Base-by-base conservation (phyloP, 2,113 vertebrate species). In the Erythrolamprus reginae region DNA sequence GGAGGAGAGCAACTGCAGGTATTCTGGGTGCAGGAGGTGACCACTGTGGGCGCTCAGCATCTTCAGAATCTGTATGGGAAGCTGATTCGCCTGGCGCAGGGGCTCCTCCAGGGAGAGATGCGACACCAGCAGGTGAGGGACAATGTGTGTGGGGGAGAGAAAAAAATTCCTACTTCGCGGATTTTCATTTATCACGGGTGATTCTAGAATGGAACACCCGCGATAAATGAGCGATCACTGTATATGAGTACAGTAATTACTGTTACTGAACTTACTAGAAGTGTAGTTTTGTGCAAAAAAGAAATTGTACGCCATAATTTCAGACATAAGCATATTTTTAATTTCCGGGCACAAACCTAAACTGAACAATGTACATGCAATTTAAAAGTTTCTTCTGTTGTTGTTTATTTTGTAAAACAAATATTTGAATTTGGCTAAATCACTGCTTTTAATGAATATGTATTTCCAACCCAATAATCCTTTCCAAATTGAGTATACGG, bases 261-360 rank as follows among this genome's bases (percentile, higher is more conserved):
- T 82, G 48, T n/a, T 84, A n/a, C 10, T 85, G 23, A 65, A 38
- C 6, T 42, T n/a, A 56, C 88, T 42, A 93, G 24, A 38, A 84
- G 2, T 51, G 38, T 77, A 33, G 21, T 65, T 10, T 70, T 53
- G 8, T 47, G 4, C 33, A 47, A 84, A 42, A 42, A 77, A 56
- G 12, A 15, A 65, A 92, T 51, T 47, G 42, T 47, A 52, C 19
- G 56, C 33, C 48, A 1, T 77, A 28, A 28, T 53, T 45, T 85
- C 47, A 26, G 83, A 86, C 51, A 52, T 61, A 26, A 82, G 42
- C 42, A 24, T 65, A n/a, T 51, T 33, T 94, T 89, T 91, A 93
- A 92, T 95, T 95, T 61, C 87, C 90, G 53, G 90, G 58, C 86
- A 93, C 65, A 89, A 90, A 45, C 92, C 90, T 55, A 92, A 88